These are phyloP conservation scores for Crossaster papposus DNA, from an alignment of 53 echinoderm and acorn worm species.

Conservation along the genomic window DNA sequence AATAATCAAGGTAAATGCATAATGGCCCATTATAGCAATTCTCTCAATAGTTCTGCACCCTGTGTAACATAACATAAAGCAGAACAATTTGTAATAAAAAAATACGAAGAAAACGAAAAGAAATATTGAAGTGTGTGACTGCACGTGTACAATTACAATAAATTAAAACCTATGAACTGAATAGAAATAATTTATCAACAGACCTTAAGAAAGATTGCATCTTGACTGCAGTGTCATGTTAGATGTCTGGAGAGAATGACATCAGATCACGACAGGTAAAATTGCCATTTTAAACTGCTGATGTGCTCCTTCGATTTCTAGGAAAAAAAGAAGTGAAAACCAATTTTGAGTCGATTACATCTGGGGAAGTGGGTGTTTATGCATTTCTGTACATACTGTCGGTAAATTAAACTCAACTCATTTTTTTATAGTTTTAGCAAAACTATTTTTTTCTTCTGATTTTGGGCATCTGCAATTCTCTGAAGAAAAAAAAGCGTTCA, in stretches of 20 bases:
- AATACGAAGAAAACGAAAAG: not conserved
- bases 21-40: not conserved
- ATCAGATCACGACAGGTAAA: not conserved
- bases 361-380: not conserved
- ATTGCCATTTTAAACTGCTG: not conserved
- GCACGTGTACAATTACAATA: not conserved
- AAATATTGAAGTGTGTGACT: not conserved
- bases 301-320: conserved; percentile 4
- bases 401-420: not conserved
- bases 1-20: not conserved
- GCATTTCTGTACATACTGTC: too few species aligned
- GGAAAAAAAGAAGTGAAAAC: not conserved
- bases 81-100: not conserved
- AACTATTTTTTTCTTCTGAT: too few species aligned
- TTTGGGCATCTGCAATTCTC: too few species aligned
- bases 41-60: not conserved
- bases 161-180: not conserved
- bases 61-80: not conserved
- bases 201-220: not conserved
- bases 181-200: not conserved
- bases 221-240: not conserved
- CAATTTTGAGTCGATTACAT: not conserved
- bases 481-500: too few species aligned
- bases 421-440: not conserved
- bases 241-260: not conserved